Base-by-base conservation (phyloP, 2,797 vertebrate species). In the Rhabdomys pumilio region DNA sequence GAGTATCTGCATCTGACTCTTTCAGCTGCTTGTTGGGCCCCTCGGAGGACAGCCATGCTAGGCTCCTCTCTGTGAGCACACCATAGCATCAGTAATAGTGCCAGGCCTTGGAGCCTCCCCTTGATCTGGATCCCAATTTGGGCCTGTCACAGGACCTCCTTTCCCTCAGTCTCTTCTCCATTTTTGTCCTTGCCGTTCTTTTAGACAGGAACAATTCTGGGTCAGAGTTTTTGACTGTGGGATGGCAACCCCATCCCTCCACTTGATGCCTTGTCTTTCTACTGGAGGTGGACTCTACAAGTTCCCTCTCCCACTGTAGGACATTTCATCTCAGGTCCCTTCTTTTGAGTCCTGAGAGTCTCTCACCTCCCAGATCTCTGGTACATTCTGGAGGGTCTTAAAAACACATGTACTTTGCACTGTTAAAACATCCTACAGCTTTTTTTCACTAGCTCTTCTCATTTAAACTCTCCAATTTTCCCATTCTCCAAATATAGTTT, bases 361-460 rank as follows among this genome's bases (percentile, higher is more conserved):
- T 72, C 69, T 72, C 69, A 20, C n/a, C 69, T 72, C 69, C 3
- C n/a, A 38, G 69, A 19, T 38, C n/a, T 72, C n/a, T 72, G 69
- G 69, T 20, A 72, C n/a, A 72, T 20, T 20, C n/a, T 72, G 22
- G n/a, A 72, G n/a, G 9, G n/a, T 72, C 65, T 59, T 91, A 47
- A 69, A 82, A 90, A 53, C 3, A n/a, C 34, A 34, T 7, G 41
- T 83, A 15, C 61, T 75, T 75, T 20, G n/a, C 17, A 31, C 41
- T 83, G n/a, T n/a, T 75, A 50, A 89, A 92, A 15, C 38, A 41
- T 81, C 73, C 57, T n/a, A 93, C 93, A 89, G 22, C 41, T 67
- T 83, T 69, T 69, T 82, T 55, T 20, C 34, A n/a, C 24, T 41
- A 69, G 3, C 19, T 73, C 75, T 86, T 65, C 22, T 83, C 3